Evolutionary conservation across 2,888 invertebrate genomes (phyloP).

Genomic region (Piscicola geometra): DNA sequence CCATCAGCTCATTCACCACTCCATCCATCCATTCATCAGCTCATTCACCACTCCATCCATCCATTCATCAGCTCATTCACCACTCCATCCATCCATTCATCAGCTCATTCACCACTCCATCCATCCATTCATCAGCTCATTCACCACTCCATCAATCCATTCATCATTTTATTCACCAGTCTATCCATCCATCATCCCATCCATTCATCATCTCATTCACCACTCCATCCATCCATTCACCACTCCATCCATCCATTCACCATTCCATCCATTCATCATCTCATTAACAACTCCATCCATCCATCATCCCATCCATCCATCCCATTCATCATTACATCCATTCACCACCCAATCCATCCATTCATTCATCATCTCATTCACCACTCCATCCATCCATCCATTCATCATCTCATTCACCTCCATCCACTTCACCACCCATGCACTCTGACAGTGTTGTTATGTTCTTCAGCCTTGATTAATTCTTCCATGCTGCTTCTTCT

Average conservation of each 20-base stretch:
- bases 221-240: background rate
- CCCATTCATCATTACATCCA: background rate
- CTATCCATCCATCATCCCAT: background rate
- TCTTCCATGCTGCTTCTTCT: background rate
- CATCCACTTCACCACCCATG: background rate
- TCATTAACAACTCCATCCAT: background rate
- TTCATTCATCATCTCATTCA: background rate
- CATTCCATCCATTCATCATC: background rate
- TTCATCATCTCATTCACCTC: background rate
- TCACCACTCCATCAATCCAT: background rate
- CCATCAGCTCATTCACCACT: too few relatives aligned
- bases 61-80: background rate
- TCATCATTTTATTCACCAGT: background rate
- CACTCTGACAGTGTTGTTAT: too few relatives aligned
- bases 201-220: background rate
- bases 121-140: background rate
- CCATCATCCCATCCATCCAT: background rate
- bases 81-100: background rate
- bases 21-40: too few relatives aligned
- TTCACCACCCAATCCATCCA: background rate
- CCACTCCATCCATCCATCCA: background rate
- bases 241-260: background rate
- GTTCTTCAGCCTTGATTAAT: background rate
- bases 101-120: background rate
- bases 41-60: too few relatives aligned